These are phyloP conservation scores for Aricia artaxerxes DNA, from an alignment of 2,888 invertebrate genomes.

Conservation along the genomic window DNA sequence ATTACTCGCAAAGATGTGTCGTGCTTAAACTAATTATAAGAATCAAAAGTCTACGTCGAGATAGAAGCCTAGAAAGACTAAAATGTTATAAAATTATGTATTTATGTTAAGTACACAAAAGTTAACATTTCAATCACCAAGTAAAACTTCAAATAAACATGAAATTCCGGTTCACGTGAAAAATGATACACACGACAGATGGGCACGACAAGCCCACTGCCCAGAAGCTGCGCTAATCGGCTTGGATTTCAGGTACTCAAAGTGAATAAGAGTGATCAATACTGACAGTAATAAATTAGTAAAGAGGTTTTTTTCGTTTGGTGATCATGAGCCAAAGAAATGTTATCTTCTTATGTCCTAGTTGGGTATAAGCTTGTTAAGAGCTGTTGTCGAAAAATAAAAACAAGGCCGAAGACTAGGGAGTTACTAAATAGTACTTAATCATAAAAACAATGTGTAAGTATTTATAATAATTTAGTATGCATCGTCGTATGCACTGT, in stretches of 20 bases:
- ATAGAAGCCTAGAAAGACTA: neutral
- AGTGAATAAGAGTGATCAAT: neutral
- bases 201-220: neutral
- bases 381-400: neutral
- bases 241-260: neutral
- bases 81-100: no score
- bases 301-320: neutral
- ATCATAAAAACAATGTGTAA: no score
- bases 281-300: neutral
- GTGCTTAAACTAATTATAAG: conserved; percentile 11
- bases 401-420: no score
- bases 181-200: neutral
- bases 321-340: neutral
- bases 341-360: no score
- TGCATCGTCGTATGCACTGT: no score
- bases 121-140: neutral
- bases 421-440: no score
- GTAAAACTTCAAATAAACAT: neutral
- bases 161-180: neutral
- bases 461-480: no score
- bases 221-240: neutral
- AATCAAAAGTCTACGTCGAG: neutral
- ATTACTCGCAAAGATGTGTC: conserved; percentile 9
- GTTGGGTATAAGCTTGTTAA: no score
- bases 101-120: neutral